These are phyloP conservation scores for Carettochelys insculpta DNA, from an alignment of 2,113 vertebrate species.

Conservation along the genomic window DNA sequence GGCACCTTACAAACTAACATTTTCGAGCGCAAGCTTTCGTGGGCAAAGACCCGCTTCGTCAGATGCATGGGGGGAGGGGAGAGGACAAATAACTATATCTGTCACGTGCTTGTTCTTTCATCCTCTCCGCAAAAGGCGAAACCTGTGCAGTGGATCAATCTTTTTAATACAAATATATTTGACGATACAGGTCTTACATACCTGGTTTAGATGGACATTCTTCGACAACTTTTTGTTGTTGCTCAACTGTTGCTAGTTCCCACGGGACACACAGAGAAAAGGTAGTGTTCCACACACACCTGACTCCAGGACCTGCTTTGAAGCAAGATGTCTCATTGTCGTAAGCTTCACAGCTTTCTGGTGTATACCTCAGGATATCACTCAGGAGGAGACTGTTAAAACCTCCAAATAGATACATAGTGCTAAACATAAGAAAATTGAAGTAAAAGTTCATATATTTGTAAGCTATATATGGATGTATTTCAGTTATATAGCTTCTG, in stretches of 20 bases:
- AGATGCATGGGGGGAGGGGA: too few species aligned
- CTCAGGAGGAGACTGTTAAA: slow-evolving; percentile 97
- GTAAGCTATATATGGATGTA: rapidly evolving
- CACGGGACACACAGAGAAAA: slow-evolving; percentile 81
- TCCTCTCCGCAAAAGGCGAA: neutral
- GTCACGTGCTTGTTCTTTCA: neutral
- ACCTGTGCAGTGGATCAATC: neutral
- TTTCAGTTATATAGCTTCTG: neutral
- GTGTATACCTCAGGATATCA: slow-evolving; percentile 88
- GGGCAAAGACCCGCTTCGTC: too few species aligned
- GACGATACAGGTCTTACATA: slow-evolving; percentile 64
- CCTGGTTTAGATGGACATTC: slow-evolving; percentile 83
- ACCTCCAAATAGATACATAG: slow-evolving; percentile 96
- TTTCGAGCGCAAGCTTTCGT: too few species aligned
- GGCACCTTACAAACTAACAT: too few species aligned
- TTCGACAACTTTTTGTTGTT: slow-evolving; percentile 70
- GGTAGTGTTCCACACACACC: slow-evolving; percentile 85
- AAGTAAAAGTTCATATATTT: neutral
- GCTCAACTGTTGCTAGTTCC: slow-evolving; percentile 71
- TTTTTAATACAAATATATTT: neutral
- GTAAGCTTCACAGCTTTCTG: slow-evolving; percentile 84
- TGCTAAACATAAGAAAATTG: slow-evolving; percentile 68
- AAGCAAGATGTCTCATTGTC: slow-evolving; percentile 68
- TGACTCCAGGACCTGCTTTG: slow-evolving; percentile 80
- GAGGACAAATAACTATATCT: too few species aligned